These are phyloP conservation scores for Aldrovandia affinis DNA, from an alignment of 2,797 vertebrate genomes.

Conservation along the genomic window DNA sequence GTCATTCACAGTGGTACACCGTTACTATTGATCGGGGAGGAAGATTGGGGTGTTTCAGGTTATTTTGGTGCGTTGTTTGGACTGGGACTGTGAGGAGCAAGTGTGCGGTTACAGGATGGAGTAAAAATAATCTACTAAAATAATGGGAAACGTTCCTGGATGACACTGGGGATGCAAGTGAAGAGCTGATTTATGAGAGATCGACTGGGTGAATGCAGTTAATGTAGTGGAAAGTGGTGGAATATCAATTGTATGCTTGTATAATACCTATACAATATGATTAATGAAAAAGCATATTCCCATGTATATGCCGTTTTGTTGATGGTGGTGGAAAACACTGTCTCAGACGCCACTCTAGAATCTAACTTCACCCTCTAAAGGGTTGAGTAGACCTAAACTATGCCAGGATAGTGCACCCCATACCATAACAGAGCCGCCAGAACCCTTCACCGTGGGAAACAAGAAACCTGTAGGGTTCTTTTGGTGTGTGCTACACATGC, in stretches of 20 bases:
- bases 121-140: conserved; percentile 49
- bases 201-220: not conserved
- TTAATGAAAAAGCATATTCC: not conserved
- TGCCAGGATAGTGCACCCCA: no score
- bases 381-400: no score
- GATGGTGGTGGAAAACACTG: no score
- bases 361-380: no score
- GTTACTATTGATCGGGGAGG: no score
- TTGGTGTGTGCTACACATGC: no score
- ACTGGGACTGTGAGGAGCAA: not conserved
- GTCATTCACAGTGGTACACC: no score
- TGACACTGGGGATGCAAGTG: not conserved
- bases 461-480: no score
- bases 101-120: not conserved
- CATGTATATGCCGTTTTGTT: not conserved
- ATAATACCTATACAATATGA: not conserved
- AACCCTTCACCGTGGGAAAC: no score
- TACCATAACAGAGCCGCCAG: no score
- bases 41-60: not conserved
- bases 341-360: no score
- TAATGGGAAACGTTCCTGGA: conserved; percentile 46
- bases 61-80: not conserved
- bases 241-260: not conserved
- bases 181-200: conserved; percentile 9
- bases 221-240: not conserved